Conservation (phyloP, 2,888 invertebrate genomes). For the Torymus aiolomorphi region DNA sequence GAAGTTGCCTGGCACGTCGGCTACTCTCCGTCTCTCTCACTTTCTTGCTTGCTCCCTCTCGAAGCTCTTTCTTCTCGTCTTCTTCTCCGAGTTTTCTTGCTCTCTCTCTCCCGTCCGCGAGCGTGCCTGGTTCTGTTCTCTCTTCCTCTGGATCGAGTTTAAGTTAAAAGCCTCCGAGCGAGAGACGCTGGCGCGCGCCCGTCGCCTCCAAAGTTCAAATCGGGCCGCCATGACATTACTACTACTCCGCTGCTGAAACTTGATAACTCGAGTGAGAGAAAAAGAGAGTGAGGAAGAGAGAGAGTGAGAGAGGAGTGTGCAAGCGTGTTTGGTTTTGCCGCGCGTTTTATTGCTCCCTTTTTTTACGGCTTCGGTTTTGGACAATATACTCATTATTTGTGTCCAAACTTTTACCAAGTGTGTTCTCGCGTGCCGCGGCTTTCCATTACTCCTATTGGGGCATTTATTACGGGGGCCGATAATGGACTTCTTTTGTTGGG, state of each 20-base stretch:
- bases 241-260: conserved; percentile 24
- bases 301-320: too few relatives aligned
- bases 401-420: conserved; percentile 15
- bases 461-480: conserved; percentile 1
- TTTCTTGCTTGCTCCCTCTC: conserved; percentile 57
- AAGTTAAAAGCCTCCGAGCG: conserved; percentile 52
- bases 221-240: conserved; percentile 55
- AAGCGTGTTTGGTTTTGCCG: conserved; percentile 27
- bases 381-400: conserved; percentile 37
- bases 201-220: conserved; percentile 50
- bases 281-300: too few relatives aligned
- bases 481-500: not conserved
- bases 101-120: conserved; percentile 52
- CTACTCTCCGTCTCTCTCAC: not conserved
- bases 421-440: not conserved
- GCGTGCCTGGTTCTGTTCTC: not conserved
- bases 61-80: conserved; percentile 58
- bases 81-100: conserved; percentile 49
- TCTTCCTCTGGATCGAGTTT: conserved; percentile 31
- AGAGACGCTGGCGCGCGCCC: conserved; percentile 27
- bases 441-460: conserved; percentile 26
- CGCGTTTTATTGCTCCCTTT: conserved; percentile 27
- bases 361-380: conserved; percentile 30
- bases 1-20: not conserved
- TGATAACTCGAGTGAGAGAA: conserved; percentile 23